Evolutionary conservation across 2,797 vertebrate genomes (phyloP), one percentile per base, ranked within the genome.

Genomic region (Sternarchorhynchus goeldii): DNA sequence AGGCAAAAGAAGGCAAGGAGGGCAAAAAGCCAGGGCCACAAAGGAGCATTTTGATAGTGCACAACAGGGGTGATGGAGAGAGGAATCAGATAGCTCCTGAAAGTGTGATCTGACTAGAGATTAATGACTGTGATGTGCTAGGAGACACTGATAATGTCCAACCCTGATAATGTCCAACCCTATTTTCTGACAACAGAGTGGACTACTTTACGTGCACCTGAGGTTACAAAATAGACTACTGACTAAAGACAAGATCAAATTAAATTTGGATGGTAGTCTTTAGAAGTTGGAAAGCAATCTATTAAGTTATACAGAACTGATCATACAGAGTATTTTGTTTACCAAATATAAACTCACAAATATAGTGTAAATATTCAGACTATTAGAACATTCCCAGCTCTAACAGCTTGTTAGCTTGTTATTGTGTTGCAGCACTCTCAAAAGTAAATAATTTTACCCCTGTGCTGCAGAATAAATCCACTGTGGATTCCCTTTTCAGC

Each of bases 31-130:
- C 77, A 67, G 75, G 58, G 31, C 84, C 78, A 0, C 64, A 73
- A 4, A 82, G 75, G 41, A 79, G 73, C 71, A 84, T 59, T 68
- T 56, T 80, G 18, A 82, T 59, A 8, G 78, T 79, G 34, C 68
- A 67, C 62, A 73, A 66, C 41, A 74, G 17, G 60, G 77, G 58
- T 0, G 83, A 77, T 41, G 83, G 62, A 25, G 65, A 64, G 45
- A 75, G 66, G 3, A 84, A 65, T 57, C 75, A 80, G 18, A 32
- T 79, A 21, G 59, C 86, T 32, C 83, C 83, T 1, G 69, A 88
- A 2, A 91, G 87, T 73, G 79, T 79, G 56, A 73, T 91, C 65
- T 92, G 81, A 88, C 39, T 53, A 21, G 1, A 70, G 53, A 67
- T 45, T 69, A 75, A 34, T 1, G 16, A 59, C 73, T 57, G 32